Percentiles rank a stretch among this genome's conserved stretches.
Evolutionary conservation across 2,888 invertebrate species (phyloP).

Genomic region (Thyatira batis): DNA sequence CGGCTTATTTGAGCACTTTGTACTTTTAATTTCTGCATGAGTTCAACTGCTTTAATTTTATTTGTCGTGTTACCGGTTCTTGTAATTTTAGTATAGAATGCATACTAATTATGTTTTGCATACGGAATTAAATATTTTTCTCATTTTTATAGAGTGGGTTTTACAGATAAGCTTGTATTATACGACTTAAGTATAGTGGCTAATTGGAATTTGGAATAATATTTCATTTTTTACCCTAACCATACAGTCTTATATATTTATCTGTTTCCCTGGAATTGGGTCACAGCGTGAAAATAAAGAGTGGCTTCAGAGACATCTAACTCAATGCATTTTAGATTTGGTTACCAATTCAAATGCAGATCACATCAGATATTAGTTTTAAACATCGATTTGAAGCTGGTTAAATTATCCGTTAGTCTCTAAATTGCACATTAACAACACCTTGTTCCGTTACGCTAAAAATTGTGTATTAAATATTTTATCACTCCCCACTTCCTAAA

Average conservation of each 20-base stretch:
- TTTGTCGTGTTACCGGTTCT: background rate
- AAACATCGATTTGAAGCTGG: too few relatives aligned
- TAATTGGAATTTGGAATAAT: too few relatives aligned
- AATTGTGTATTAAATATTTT: conserved; percentile 9
- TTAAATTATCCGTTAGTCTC: too few relatives aligned
- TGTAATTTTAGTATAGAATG: background rate
- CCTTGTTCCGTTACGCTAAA: conserved; percentile 4
- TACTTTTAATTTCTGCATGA: background rate
- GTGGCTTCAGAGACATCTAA: background rate
- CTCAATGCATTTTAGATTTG: background rate
- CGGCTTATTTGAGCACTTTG: conserved; percentile 11
- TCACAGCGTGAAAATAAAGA: background rate
- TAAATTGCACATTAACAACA: background rate
- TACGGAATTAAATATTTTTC: background rate
- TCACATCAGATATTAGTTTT: background rate
- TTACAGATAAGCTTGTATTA: background rate
- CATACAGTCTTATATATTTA: background rate
- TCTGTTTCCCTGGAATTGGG: background rate
- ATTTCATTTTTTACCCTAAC: background rate
- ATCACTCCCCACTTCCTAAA: conserved; percentile 26
- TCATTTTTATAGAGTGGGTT: background rate
- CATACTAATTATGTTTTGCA: background rate
- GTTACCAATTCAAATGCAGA: background rate
- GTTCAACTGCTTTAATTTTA: background rate
- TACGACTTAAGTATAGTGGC: too few relatives aligned